Base-by-base conservation (phyloP, 2,888 invertebrate species). In the Drosophila paranaensis region DNA sequence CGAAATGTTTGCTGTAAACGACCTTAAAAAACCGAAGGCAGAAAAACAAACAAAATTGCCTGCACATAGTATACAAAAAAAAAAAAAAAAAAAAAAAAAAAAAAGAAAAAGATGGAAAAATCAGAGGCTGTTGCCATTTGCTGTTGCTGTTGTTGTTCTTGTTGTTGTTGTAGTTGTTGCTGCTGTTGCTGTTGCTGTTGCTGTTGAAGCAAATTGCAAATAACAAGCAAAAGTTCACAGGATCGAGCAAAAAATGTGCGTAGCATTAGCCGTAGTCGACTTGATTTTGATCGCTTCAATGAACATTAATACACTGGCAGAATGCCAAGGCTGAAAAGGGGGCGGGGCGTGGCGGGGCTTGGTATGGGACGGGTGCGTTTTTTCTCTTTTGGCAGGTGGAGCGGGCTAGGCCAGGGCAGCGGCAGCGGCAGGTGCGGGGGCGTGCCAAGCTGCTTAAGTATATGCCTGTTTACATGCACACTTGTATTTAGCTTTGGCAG, bases 201-300 rank as follows among this genome's bases (percentile, higher is more conserved):
- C 56, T 81, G 65, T 60, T 79, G 68, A 65, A 73, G 87, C 77
- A 83, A 85, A 89, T 87, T 85, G 87, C 89, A 79, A 87, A 89
- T 85, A 89, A 87, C 89, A 85, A 87, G 83, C 77, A 60, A 89
- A 84, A 81, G 79, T 88, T 82, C 72, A 75, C 82, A 75, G 66
- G 73, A 73, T 76, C 77, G 69, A 64, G 76, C 55, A 77, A 74
- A 73, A 76, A 83, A 75, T 85, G 87, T 82, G 90, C 79, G 89
- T 85, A 78, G 82, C 82, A 85, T 85, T 85, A 85, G 89, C 84
- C 81, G 78, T 83, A 88, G 88, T 81, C 88, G 90, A 90, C 85
- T 89, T 89, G 85, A 90, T 91, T 90, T 88, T 87, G 73, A 77
- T 84, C 83, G 90, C 83, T 79, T 90, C 88, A 91, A 82, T 90